Evolutionary conservation across 2,113 vertebrate genomes (phyloP).

Genomic region (Prietella phreatophila): DNA sequence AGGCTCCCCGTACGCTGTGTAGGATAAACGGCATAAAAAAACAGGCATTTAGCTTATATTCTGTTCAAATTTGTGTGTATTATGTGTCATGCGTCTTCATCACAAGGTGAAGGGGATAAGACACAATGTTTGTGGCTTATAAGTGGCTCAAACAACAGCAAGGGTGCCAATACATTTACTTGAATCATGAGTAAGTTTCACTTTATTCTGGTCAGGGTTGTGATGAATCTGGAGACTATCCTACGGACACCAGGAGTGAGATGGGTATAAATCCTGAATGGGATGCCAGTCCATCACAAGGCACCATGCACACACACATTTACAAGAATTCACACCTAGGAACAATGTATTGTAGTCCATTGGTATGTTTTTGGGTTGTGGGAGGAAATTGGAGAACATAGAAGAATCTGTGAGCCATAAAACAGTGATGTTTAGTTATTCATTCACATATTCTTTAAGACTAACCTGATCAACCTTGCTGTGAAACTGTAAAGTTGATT

Average conservation of each 20-base stretch:
- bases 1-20: too few relatives aligned
- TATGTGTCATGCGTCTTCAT: not conserved
- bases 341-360: too few relatives aligned
- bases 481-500: not conserved
- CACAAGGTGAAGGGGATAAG: not conserved
- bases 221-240: too few relatives aligned
- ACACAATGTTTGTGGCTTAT: not conserved
- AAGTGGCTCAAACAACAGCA: not conserved
- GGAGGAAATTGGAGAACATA: not conserved
- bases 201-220: not conserved
- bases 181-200: not conserved
- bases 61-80: not conserved
- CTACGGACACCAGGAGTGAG: too few relatives aligned
- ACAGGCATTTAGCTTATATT: not conserved
- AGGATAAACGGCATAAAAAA: too few relatives aligned
- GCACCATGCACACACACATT: too few relatives aligned
- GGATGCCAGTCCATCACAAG: too few relatives aligned
- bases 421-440: not conserved
- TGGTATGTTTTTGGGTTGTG: not conserved
- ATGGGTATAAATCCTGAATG: too few relatives aligned
- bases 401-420: not conserved
- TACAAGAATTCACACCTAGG: too few relatives aligned
- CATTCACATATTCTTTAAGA: not conserved
- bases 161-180: not conserved
- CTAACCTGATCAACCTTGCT: not conserved